Base-by-base conservation (phyloP, 2,113 vertebrate species). In the Casuarius casuarius region DNA sequence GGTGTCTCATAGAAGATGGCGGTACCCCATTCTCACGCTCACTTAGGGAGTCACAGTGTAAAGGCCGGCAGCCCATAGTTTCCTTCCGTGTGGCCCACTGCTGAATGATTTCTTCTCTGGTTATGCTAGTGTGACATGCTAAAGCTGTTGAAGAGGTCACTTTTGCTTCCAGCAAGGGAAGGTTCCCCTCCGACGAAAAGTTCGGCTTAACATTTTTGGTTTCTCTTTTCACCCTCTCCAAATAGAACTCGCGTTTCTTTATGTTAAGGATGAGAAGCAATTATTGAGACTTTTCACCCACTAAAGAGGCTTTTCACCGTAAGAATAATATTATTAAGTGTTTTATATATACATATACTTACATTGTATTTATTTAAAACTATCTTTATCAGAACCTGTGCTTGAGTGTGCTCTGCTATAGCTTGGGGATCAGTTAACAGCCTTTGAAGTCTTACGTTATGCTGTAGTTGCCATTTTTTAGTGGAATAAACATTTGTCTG, bases 181-280 rank as follows among this genome's bases (percentile, higher is more conserved):
- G 35, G 8, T 70, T 77, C 40, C 59, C 85, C 10, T 3, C 12
- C 71, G 8, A 74, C 56, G 58, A 73, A 33, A 33, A 80, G 62
- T 74, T 70, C 17, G 67, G 21, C 9, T 67, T 49, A 21, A 11
- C 3, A 6, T 3, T 63, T 92, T 63, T 48, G 17, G 20, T 49
- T 94, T 87, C 26, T 66, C 17, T 59, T 63, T 83, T 75, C 1
- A 1, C 28, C 7, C 1, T 87, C 52, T 78, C 70, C 74, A 70
- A 56, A 52, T 46, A 35, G 59, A 59, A 20, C 5, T 76, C 0
- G 0, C 2, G 0, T 74, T 5, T 67, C 3, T 61, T 75, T 38
- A 10, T 19, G 35, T 81, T 14, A 71, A 44, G 90, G 79, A 38
- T 13, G 18, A 75, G 62, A 87, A 79, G 42, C 7, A 72, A 48